Evolutionary conservation across 2,797 vertebrate genomes (phyloP).

Genomic region (Melanotaenia trifasciata): DNA sequence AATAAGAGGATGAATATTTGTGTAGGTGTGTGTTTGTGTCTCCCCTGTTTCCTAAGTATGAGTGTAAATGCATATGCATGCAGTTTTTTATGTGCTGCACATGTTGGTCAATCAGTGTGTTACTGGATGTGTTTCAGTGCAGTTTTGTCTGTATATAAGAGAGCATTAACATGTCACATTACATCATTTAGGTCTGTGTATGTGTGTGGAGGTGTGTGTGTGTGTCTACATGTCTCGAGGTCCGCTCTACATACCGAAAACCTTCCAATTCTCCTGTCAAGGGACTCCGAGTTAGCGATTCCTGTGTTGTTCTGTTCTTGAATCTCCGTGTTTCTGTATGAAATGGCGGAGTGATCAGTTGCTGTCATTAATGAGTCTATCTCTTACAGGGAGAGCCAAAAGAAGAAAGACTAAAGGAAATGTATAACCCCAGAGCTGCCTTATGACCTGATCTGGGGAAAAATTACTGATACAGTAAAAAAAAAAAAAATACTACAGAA

Average conservation of each 20-base stretch:
- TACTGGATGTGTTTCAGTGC: neutral
- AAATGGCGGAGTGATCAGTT: slow-evolving; percentile 28
- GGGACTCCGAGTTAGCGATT: slow-evolving; percentile 40
- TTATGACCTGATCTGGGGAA: slow-evolving; percentile 16
- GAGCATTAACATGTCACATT: neutral
- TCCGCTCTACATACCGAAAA: slow-evolving; percentile 54
- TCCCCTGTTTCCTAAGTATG: slow-evolving; percentile 11
- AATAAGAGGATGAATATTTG: slow-evolving; percentile 74
- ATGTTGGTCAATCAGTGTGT: slow-evolving; percentile 12
- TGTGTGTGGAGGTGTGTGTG: slow-evolving; percentile 16
- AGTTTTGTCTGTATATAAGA: slow-evolving; percentile 7
- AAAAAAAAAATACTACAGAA: neutral
- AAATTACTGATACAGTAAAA: slow-evolving; percentile 4
- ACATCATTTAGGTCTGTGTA: neutral
- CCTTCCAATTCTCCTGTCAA: slow-evolving; percentile 45
- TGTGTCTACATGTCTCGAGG: slow-evolving; percentile 21
- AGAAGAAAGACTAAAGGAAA: slow-evolving; percentile 20
- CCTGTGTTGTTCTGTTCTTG: slow-evolving; percentile 31
- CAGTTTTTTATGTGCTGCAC: slow-evolving; percentile 20
- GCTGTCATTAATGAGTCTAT: slow-evolving; percentile 33
- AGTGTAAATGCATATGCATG: neutral
- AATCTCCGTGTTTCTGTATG: slow-evolving; percentile 21
- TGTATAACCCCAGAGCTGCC: slow-evolving; percentile 10
- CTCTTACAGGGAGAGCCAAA: slow-evolving; percentile 14
- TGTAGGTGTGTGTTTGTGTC: slow-evolving; percentile 48